These are phyloP conservation scores for Agrilus biguttatus DNA, from an alignment of 2,888 invertebrate genomes.

Conservation along the genomic window DNA sequence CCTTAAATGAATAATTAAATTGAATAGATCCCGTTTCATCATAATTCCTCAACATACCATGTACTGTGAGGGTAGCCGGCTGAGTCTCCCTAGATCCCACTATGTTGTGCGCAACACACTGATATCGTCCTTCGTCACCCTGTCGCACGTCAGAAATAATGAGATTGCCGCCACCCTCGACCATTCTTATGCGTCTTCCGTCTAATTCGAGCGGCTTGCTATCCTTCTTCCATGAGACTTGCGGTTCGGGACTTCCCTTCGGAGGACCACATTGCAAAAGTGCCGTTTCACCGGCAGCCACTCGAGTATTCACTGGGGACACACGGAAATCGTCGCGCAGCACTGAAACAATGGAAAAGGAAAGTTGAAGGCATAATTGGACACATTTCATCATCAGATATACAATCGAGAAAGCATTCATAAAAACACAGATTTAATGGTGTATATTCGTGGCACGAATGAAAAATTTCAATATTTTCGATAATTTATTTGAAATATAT, in stretches of 20 bases:
- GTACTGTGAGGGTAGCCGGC: conserved; percentile 71
- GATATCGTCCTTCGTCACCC: conserved; percentile 82
- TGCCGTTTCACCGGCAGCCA: conserved; percentile 84
- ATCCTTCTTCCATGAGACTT: conserved; percentile 78
- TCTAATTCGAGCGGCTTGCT: conserved; percentile 36
- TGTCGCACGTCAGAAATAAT: conserved; percentile 81
- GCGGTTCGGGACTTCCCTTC: conserved; percentile 88
- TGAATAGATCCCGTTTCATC: too few relatives aligned
- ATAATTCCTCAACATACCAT: conserved; percentile 40
- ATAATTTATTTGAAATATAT: too few relatives aligned
- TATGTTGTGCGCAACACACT: conserved; percentile 82
- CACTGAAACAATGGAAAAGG: conserved; percentile 48
- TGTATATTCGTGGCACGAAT: too few relatives aligned
- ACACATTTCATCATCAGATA: too few relatives aligned
- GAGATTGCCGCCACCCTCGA: conserved; percentile 82
- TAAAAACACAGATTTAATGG: too few relatives aligned
- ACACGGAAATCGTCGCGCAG: conserved; percentile 89
- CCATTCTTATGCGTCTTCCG: conserved; percentile 40
- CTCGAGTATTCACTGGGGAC: conserved; percentile 79
- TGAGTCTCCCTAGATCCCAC: conserved; percentile 76
- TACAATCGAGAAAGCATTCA: too few relatives aligned
- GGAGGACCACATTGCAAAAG: conserved; percentile 87
- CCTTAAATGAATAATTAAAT: too few relatives aligned
- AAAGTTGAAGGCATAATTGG: too few relatives aligned
- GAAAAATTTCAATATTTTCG: too few relatives aligned